These are phyloP conservation scores for Apostichopus californicus DNA, from an alignment of 35 echinoderm and acorn worm genomes.

Conservation along the genomic window DNA sequence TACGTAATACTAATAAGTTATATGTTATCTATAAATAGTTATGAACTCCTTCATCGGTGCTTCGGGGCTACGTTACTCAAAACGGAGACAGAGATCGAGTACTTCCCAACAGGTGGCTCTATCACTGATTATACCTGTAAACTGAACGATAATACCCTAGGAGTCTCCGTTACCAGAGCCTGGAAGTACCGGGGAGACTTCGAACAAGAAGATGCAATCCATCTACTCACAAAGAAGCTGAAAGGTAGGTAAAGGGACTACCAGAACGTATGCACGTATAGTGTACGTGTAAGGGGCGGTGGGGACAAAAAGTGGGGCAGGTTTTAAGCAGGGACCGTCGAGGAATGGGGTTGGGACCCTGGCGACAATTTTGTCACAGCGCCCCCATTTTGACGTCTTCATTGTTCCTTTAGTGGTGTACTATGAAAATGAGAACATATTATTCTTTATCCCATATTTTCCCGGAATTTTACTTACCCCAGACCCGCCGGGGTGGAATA, in stretches of 20 bases:
- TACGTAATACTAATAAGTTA: not conserved
- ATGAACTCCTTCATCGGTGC: constrained; percentile 87
- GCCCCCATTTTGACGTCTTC: no score
- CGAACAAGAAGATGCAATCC: constrained; percentile 81
- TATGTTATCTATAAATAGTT: constrained; percentile 52
- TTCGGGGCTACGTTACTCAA: constrained; percentile 84
- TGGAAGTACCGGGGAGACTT: constrained; percentile 93
- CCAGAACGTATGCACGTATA: not conserved
- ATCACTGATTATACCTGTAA: constrained; percentile 93
- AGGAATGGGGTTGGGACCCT: no score
- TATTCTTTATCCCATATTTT: no score
- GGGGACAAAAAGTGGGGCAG: no score
- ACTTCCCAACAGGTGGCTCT: constrained; percentile 91
- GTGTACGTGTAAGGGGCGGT: no score
- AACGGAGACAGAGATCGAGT: constrained; percentile 90
- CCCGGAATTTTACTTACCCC: no score
- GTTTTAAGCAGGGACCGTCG: no score
- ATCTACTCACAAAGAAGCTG: constrained; percentile 86
- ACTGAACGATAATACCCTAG: constrained; percentile 75
- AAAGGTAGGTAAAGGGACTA: constrained; percentile 55
- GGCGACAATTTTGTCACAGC: no score
- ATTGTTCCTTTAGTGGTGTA: no score
- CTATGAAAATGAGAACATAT: no score
- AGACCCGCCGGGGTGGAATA: no score
- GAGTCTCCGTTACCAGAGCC: constrained; percentile 96